phyloP scores from a whole-genome alignment of 2,888 invertebrate genomes.

The Zaprionus bogoriensis region DNA sequence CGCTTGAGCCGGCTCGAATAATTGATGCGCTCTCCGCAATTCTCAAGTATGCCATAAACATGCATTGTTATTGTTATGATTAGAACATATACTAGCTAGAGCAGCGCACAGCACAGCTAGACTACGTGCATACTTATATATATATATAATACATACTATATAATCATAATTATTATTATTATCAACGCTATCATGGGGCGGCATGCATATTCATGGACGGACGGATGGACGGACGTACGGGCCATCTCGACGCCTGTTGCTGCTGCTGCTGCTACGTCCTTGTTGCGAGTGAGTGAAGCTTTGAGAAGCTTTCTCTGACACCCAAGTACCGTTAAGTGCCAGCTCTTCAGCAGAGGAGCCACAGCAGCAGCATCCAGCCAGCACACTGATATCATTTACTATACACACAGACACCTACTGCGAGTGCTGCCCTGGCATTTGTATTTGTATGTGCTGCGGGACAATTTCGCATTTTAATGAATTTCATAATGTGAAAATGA shows the following conservation, averaged over 20 bases:
- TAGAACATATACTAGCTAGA: slow-evolving; percentile 12
- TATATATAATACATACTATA: not conserved
- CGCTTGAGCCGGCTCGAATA: not conserved
- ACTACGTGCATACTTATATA: not conserved
- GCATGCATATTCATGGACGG: slow-evolving; percentile 42
- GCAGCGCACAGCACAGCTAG: no score
- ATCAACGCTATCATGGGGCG: not conserved
- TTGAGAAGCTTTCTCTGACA: slow-evolving; percentile 19
- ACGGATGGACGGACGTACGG: not conserved
- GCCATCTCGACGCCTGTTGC: not conserved
- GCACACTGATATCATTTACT: no score
- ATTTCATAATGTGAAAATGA: slow-evolving; percentile 77
- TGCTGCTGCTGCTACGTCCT: not conserved
- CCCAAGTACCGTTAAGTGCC: slow-evolving; percentile 63
- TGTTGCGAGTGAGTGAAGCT: slow-evolving; percentile 11
- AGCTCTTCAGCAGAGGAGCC: slow-evolving; percentile 13
- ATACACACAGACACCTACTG: slow-evolving; percentile 11
- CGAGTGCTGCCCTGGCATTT: slow-evolving; percentile 5
- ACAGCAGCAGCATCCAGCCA: slow-evolving; percentile 35
- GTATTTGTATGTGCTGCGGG: slow-evolving; percentile 43
- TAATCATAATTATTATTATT: slow-evolving; percentile 26
- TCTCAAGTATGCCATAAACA: slow-evolving; percentile 25
- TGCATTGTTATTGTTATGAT: slow-evolving; percentile 35
- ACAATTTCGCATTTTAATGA: slow-evolving; percentile 69
- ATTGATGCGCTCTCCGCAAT: slow-evolving; percentile 13